phyloP scores from a whole-genome alignment of 2,797 vertebrate species.

The Poecilia picta region DNA sequence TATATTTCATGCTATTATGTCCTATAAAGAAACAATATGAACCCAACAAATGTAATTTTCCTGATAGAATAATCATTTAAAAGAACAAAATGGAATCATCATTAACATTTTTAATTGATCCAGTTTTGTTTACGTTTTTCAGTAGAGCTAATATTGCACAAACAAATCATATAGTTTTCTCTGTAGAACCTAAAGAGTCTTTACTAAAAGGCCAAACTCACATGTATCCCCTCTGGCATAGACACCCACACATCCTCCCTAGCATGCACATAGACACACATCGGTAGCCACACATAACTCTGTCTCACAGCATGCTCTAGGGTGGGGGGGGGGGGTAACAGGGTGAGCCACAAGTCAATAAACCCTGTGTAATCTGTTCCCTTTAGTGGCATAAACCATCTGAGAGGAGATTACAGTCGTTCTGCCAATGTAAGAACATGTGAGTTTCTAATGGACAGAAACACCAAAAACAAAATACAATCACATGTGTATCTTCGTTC shows the following conservation, averaged over 20 bases:
- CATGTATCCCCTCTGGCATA: constrained; percentile 29
- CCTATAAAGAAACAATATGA: neutral
- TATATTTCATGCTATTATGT: neutral
- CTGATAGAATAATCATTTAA: neutral
- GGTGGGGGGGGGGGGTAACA: constrained; percentile 58
- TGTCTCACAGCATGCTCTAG: constrained; percentile 50
- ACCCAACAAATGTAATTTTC: neutral
- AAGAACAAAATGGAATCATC: neutral
- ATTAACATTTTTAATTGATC: neutral
- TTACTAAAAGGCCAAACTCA: constrained; percentile 11
- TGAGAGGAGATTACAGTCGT: constrained; percentile 79
- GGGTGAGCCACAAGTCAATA: constrained; percentile 73
- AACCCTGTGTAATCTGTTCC: constrained; percentile 81
- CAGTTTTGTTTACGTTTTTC: neutral
- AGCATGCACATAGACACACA: constrained; percentile 9
- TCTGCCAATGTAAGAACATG: constrained; percentile 75
- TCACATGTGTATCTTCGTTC: constrained; percentile 22
- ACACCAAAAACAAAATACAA: constrained; percentile 52
- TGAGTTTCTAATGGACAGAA: constrained; percentile 70
- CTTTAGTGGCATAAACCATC: constrained; percentile 80
- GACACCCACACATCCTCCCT: constrained; percentile 29
- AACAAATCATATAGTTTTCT: neutral
- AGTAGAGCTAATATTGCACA: neutral
- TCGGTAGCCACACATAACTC: constrained; percentile 40
- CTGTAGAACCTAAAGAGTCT: neutral